Evolutionary conservation across 2,113 vertebrate genomes (phyloP).

Genomic region (Phocoena sinus): DNA sequence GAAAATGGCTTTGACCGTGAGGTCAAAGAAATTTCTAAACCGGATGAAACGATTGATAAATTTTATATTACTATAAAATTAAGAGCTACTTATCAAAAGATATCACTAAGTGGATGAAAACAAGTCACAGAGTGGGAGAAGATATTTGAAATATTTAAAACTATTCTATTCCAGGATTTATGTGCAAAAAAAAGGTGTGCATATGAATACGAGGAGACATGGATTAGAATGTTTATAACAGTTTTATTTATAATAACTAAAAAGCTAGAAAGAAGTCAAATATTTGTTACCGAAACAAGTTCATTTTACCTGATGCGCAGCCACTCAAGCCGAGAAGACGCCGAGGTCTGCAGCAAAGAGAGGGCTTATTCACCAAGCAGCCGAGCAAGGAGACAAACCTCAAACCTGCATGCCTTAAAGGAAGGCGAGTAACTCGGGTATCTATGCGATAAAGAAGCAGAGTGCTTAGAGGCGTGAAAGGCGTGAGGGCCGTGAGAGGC

Average conservation of each 20-base stretch:
- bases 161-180: neutral
- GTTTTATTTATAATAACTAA: neutral
- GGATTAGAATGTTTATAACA: neutral
- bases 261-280: neutral
- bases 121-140: neutral
- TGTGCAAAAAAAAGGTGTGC: neutral
- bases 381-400: neutral
- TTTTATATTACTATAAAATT: constrained; percentile 30
- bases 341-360: too few species aligned
- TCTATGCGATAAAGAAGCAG: neutral
- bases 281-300: neutral
- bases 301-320: neutral
- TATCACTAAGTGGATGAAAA: neutral
- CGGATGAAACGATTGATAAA: neutral
- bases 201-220: neutral
- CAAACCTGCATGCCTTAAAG: fast-evolving
- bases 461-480: fast-evolving
- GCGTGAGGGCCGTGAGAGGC: too few species aligned
- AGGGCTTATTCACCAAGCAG: too few species aligned
- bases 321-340: neutral
- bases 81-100: neutral
- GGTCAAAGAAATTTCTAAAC: neutral
- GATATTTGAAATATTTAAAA: neutral
- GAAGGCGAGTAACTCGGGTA: neutral
- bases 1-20: neutral